Percentiles rank a stretch among this genome's conserved stretches.
Evolutionary conservation across 2,113 vertebrate species (phyloP).

Genomic region (Misgurnus mizolepis): DNA sequence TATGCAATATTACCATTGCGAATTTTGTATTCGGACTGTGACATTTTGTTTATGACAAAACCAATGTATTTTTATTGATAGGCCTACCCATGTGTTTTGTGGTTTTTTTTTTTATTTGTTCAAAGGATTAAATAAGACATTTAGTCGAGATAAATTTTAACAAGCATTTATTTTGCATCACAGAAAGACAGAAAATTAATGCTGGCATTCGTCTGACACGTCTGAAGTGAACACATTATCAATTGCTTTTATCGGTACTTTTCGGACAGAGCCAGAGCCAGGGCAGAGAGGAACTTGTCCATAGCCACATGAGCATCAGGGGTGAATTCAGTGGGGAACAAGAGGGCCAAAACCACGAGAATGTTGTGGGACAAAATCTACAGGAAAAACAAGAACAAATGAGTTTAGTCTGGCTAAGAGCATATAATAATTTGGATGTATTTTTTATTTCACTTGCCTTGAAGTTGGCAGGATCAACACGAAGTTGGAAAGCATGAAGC

Average conservation of each 20-base stretch:
- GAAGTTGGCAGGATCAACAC: constrained; percentile 87
- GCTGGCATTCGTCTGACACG: not conserved
- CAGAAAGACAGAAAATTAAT: constrained; percentile 6
- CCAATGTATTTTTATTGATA: too few relatives aligned
- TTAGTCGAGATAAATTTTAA: not conserved
- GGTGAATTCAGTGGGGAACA: constrained; percentile 53
- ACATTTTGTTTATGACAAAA: too few relatives aligned
- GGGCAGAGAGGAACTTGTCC: constrained; percentile 76
- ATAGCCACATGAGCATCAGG: constrained; percentile 70
- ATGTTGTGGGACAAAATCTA: constrained; percentile 74
- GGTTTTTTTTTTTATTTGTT: not conserved
- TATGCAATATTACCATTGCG: too few relatives aligned
- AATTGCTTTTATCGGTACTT: constrained; percentile 75
- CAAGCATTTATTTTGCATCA: constrained; percentile 23
- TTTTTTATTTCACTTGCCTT: constrained; percentile 65
- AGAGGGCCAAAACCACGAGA: constrained; percentile 69
- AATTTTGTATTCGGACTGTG: too few relatives aligned
- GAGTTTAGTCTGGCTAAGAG: constrained; percentile 28
- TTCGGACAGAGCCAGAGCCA: constrained; percentile 73
- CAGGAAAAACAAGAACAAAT: constrained; percentile 46
- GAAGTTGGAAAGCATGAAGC: constrained; percentile 80
- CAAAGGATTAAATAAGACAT: constrained; percentile 51
- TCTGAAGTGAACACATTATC: not conserved
- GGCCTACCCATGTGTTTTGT: too few relatives aligned
- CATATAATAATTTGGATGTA: not conserved